A percentile compares a stretch with the other conserved stretches of the same genome.
phyloP scores from a whole-genome alignment of 2,797 vertebrate genomes.

The Nannoperca australis region DNA sequence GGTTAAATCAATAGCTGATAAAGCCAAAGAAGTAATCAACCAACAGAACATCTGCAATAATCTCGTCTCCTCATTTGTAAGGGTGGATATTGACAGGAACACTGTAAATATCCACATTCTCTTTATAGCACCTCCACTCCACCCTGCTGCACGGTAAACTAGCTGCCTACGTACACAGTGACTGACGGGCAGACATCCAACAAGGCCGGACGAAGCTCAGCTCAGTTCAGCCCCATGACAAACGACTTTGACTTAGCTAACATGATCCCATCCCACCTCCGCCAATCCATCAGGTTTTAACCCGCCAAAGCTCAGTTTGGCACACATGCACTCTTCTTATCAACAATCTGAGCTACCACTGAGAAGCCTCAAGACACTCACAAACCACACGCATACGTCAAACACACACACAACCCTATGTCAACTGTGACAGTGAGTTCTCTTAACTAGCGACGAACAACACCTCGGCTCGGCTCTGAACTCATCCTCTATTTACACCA shows the following conservation, averaged over 20 bases:
- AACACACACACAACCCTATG: conserved; percentile 3
- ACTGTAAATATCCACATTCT: not conserved
- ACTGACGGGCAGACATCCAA: conserved; percentile 46
- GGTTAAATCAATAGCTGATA: conserved; percentile 40
- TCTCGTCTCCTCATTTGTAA: conserved; percentile 31
- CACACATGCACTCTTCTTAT: conserved; percentile 47
- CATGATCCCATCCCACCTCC: conserved; percentile 62
- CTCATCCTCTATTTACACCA: conserved; percentile 69
- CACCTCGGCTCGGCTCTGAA: conserved; percentile 14
- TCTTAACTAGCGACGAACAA: conserved; percentile 27
- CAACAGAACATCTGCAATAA: conserved; percentile 15
- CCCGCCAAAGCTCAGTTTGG: not conserved
- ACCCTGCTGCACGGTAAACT: conserved; percentile 8
- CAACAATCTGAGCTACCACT: conserved; percentile 48
- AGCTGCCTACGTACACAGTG: conserved; percentile 62
- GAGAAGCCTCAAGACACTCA: conserved; percentile 23
- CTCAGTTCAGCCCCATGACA: conserved; percentile 39
- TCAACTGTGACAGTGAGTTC: conserved; percentile 21
- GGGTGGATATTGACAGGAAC: not conserved
- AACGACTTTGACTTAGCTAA: conserved; percentile 65
- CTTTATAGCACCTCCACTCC: conserved; percentile 19
- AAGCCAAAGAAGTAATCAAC: conserved; percentile 27
- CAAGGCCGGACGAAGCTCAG: conserved; percentile 19
- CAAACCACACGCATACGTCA: conserved; percentile 11
- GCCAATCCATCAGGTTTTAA: conserved; percentile 44